phyloP scores from a whole-genome alignment of 2,888 invertebrate genomes.

The Drosophila stalkeri region DNA sequence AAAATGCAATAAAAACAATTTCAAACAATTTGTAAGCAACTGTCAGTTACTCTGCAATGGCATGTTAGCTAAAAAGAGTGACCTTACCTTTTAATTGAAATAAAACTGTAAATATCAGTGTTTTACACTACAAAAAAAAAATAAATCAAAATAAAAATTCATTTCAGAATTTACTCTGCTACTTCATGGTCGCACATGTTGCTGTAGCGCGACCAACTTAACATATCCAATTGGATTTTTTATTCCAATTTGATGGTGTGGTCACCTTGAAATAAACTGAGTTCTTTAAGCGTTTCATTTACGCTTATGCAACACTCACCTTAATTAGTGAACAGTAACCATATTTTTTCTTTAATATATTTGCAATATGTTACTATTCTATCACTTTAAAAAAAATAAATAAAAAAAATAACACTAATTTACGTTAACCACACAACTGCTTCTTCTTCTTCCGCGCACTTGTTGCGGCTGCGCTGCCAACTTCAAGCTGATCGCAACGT shows the following conservation, averaged over 20 bases:
- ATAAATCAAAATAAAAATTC: neutral
- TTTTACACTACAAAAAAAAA: neutral
- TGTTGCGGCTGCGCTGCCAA: neutral
- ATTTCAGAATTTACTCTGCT: no score
- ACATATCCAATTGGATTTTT: neutral
- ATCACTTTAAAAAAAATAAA: no score
- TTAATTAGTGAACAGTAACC: no score
- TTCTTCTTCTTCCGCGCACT: neutral
- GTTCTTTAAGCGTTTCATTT: neutral
- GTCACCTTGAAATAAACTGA: neutral
- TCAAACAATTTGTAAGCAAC: slow-evolving; percentile 3
- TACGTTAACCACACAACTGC: neutral
- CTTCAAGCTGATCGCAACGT: neutral
- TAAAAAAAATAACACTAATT: no score
- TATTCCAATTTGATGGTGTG: neutral
- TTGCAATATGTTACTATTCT: neutral
- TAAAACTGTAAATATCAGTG: neutral
- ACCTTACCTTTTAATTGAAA: neutral
- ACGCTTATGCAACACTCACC: no score
- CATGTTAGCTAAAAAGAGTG: neutral
- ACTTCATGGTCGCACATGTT: neutral
- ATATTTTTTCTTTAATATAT: no score
- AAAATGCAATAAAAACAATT: slow-evolving; percentile 30
- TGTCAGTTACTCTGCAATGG: slow-evolving; percentile 3
- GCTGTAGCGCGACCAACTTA: neutral